These are phyloP conservation scores for Wasmannia auropunctata DNA, from an alignment of 1,140 invertebrate species.

Conservation along the genomic window DNA sequence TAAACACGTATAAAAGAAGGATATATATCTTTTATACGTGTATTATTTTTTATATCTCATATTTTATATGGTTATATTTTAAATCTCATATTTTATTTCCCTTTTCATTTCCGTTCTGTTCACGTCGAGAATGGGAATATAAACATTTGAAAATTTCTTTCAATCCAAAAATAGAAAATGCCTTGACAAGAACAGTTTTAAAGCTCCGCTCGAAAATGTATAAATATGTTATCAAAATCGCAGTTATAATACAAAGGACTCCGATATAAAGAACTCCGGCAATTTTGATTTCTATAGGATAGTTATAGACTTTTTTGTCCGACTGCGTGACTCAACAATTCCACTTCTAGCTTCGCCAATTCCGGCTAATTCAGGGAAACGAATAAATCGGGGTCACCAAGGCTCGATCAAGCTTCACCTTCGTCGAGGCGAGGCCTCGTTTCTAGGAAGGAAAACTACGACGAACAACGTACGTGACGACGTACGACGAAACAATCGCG, in stretches of 20 bases:
- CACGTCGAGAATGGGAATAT: background rate
- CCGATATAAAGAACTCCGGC: background rate
- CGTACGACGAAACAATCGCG: background rate
- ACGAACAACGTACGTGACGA: no score
- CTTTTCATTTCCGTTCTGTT: background rate
- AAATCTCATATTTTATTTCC: background rate
- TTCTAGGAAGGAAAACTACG: slow-evolving; percentile 2
- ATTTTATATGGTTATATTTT: no score
- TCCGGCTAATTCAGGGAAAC: background rate
- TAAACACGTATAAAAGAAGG: background rate
- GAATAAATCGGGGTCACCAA: slow-evolving; percentile 23
- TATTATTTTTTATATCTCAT: no score
- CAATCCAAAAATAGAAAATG: background rate
- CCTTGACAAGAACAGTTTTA: background rate
- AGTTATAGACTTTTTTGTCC: background rate
- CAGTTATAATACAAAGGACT: background rate
- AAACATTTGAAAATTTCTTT: background rate
- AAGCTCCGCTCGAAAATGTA: background rate
- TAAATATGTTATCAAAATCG: no score
- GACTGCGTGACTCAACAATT: slow-evolving; percentile 24
- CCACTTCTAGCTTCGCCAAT: background rate
- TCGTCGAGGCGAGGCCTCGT: background rate
- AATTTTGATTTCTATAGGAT: background rate
- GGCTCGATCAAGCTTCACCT: slow-evolving; percentile 28
- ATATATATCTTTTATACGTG: no score